Base-by-base conservation (phyloP, 2,113 vertebrate genomes). In the Antigone vipio region DNA sequence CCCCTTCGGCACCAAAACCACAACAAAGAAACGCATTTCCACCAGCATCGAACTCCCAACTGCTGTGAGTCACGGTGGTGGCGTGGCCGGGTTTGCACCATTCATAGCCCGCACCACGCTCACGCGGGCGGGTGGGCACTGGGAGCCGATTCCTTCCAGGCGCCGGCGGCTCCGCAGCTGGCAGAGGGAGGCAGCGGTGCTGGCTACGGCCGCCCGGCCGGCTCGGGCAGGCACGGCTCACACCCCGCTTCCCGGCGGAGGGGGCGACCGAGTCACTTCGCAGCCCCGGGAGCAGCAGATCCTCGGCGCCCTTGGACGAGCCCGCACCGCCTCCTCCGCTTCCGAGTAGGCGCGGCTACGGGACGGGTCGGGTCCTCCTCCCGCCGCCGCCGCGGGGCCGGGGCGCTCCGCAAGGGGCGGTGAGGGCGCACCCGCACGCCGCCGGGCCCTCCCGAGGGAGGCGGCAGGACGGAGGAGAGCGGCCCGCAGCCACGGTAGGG, bases 61-160 rank as follows among this genome's bases (percentile, higher is more conserved):
- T 3, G 23, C 40, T 1, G 34, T 7, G 58, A 2, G 53, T 3
- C 14, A 11, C 12, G 10, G 24, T 27, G 52, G 6, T 15, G 30
- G 9, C 10, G 30, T 0, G 4, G 2, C 13, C 24, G 4, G 10
- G 10, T 5, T 47, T 5, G 32, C 32, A 15, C 14, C 14, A 1
- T 3, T 24, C n/a, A 2, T 0, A 3, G 5, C 0, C 22, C 1
- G 45, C 45, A 29, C 24, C 19, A 1, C 9, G 30, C 40, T 40
- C 21, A 3, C 29, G 2, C 35, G 4, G 30, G 62, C 16, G 5
- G 35, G 8, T 1, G 42, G 15, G 42, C 12, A 2, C n/a, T 2
- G 23, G 52, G 21, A 38, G 9, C 32, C 1, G 47, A 3, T 11
- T 42, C 19, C 35, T 2, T 6, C 18, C 18, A 5, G 11, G 34